Conservation (phyloP, 2,888 invertebrate species). For the Cyaniris semiargus region DNA sequence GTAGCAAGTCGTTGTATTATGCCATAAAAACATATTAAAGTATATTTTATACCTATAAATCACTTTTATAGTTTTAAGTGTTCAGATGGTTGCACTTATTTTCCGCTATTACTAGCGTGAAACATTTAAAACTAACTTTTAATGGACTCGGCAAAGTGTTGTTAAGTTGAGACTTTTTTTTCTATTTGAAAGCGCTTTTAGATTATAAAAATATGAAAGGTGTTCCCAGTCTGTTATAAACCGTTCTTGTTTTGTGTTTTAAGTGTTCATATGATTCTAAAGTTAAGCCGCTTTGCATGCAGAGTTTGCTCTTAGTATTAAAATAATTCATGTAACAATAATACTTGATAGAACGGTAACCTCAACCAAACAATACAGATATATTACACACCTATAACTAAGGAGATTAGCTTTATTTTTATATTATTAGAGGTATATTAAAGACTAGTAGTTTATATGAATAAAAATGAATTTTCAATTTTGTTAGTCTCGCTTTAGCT, state of each 20-base stretch:
- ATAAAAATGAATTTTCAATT: too few relatives aligned
- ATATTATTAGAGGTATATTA: too few relatives aligned
- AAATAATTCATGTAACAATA: too few relatives aligned
- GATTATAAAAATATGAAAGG: not conserved
- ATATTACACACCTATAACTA: too few relatives aligned
- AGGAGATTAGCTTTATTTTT: too few relatives aligned
- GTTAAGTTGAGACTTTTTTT: slow-evolving; percentile 13
- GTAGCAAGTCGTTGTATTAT: too few relatives aligned
- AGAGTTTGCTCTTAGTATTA: too few relatives aligned
- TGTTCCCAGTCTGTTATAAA: not conserved
- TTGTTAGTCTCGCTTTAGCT: too few relatives aligned
- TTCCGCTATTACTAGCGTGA: slow-evolving; percentile 19
- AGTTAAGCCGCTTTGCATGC: not conserved
- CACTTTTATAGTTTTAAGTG: slow-evolving; percentile 11
- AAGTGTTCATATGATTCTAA: not conserved
- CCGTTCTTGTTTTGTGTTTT: not conserved
- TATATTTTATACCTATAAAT: not conserved
- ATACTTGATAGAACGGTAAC: too few relatives aligned
- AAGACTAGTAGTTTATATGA: too few relatives aligned
- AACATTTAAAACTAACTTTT: slow-evolving; percentile 19
- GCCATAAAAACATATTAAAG: not conserved
- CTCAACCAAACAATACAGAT: too few relatives aligned
- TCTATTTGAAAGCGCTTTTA: slow-evolving; percentile 1
- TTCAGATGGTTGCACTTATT: slow-evolving; percentile 14
- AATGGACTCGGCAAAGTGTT: slow-evolving; percentile 9